Evolutionary conservation across 2,888 invertebrate genomes (phyloP), one percentile per base, ranked within the genome.

Genomic region (Eupithecia vulgata): DNA sequence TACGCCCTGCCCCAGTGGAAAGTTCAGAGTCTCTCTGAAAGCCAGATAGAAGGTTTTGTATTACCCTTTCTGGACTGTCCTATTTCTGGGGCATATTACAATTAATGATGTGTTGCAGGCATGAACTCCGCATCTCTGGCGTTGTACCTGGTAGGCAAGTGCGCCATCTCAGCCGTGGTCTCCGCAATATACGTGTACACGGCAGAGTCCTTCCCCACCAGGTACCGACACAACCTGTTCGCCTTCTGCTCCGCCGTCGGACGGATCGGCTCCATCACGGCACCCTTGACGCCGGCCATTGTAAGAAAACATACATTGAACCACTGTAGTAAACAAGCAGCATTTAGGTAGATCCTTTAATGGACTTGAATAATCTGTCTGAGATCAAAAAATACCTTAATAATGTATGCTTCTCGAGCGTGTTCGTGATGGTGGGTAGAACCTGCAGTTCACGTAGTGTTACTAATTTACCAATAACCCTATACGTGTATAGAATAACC

Each of bases 241-340:
- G 95, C 95, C 0, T 92, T 95, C 76, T 96, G 96, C 81, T 96
- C 96, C 21, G 96, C 96, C 95, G 91, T 96, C 73, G 96, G 96
- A 17, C 91, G 96, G 52, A 88, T 96, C 67, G 96, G 96, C 0
- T 95, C 96, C 3, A 96, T 96, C 88, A 81, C 95, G 62, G 96
- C 96, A 1, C 96, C 96, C 0, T 95, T 96, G 80, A 95, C 96
- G 5, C 95, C 95, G 25, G 90, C 96, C 70, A 83, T 96, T 84
- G 95, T 95, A 86, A 89, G 91, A 85, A 5, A 13, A 12, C 34
- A 1, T 13, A 40, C 15, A 34, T 15, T 5, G 8, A 21, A 61
- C 61, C 40, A 40, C 3, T 40, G 12, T n/a, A n/a, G n/a, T n/a
- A 37, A 37, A 37, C 8, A 5, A 8, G 37, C 37, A 37, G 8